Evolutionary conservation across 2,888 invertebrate species (phyloP), one percentile per base, ranked within the genome.

Genomic region (Mechanitis mazaeus): DNA sequence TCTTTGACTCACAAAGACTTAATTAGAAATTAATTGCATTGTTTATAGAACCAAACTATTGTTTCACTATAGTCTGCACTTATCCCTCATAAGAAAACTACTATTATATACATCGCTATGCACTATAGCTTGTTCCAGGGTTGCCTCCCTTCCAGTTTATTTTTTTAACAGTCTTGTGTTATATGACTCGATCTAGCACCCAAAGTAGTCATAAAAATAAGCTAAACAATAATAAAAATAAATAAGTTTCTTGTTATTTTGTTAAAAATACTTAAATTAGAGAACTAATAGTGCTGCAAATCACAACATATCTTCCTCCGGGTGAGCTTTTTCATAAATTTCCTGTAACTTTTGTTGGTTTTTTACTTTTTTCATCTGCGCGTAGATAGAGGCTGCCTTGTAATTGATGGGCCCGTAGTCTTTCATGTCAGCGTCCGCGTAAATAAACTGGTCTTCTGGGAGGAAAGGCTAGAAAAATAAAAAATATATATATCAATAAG

Each of bases 351-450:
- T 84, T 71, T 91, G 91, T 66, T 91, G 91, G 71, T 91, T 84
- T 72, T 91, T 92, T 9, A 92, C 90, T 79, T 93, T 93, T 81
- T 94, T 94, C 89, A 94, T 93, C 73, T 94, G 93, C 64, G 95
- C 94, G 85, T 95, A 94, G 74, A 96, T 93, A 46, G 96, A 96
- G 63, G 96, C 96, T 67, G 95, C 95, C 80, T 97, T 97, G 89
- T 97, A 97, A 89, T 97, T 95, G 81, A 97, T 96, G 56, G 97
- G 97, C 71, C 97, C 97, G 84, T 97, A 97, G 75, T 95, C 95
- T 79, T 94, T 94, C 85, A 96, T 94, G 84, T 97, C 96, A 74
- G 96, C 94, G 84, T 97, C 97, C 65, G 97, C 97, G 85, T 97
- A 97, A 78, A 95, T 95, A 85, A 97, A 91, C 72, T 85, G 84